Base-by-base conservation (phyloP, 1,140 invertebrate species). In the Diploscapter pachys region DNA sequence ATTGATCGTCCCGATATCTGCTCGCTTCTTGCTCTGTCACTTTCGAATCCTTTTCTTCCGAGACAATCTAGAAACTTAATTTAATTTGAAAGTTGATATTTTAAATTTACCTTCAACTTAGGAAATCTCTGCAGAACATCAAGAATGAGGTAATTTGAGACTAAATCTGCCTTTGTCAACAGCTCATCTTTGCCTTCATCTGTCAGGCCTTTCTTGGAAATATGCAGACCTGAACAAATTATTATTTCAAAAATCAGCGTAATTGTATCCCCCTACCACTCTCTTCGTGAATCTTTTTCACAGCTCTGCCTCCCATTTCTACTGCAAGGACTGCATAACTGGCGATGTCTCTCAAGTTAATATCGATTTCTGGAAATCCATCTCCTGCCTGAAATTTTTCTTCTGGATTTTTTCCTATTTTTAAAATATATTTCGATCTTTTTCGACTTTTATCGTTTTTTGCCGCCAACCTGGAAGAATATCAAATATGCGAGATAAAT, bases 241-340 rank as follows among this genome's bases (percentile, higher is more conserved):
- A 31, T 31, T 31, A 9, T 13, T 48, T 65, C 31, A 48, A 13
- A 11, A 13, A 13, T n/a, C 50, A 49, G 50, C 8, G 31, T 48
- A 2, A 48, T 68, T 13, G 3, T 13, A 9, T 6, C 56, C 8
- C 57, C 71, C 65, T 31, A 31, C 31, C 54, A 51, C 80, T 71
- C 66, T 85, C 83, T 6, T 78, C 63, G 59, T 81, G 78, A n/a
- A 84, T 73, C 5, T 76, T 73, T 11, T 64, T 67, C 5, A 85
- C 80, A 5, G 84, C 83, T 55, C 80, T 68, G 4, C 84, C 84
- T n/a, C 84, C 83, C 80, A 85, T 83, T 65, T 85, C 81, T 4
- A 75, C 69, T 4, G 83, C 84, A 52, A 85, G 53, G 2, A 85
- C 81, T 9, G 78, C 81, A 72, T 85, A 85, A 61, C 82, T 83